Evolutionary conservation across 2,888 invertebrate genomes (phyloP), one percentile per base, ranked within the genome.

Genomic region (Himalopsyche anomala): DNA sequence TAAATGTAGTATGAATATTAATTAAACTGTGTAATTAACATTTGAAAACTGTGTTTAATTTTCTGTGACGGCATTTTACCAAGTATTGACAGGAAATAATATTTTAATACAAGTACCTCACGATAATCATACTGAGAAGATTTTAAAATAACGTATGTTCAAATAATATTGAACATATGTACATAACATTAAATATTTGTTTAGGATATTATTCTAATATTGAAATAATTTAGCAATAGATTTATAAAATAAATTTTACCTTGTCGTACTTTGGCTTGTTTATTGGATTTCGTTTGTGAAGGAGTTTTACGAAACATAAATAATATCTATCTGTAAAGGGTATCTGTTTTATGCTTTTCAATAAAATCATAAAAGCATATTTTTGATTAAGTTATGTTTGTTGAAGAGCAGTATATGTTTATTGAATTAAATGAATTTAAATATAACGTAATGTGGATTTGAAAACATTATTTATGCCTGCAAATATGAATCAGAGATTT

Each of bases 311-410:
- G 15, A 62, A 62, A 62, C 62, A 62, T 62, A 62, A 62, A 62
- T 62, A 62, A 15, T 51, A 51, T 51, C 5, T 51, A 12, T 51
- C 12, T 15, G 51, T 15, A 51, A 51, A 8, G 51, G 3, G 15
- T 15, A 45, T 45, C 45, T 45, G 45, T 45, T 45, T 45, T 45
- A 51, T 51, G 51, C 19, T n/a, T 62, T n/a, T 9, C 11, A 62
- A 19, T 62, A 62, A 19, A 62, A 62, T 19, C 62, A 19, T 62
- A 28, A 62, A 62, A 28, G 62, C n/a, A 62, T 19, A 62, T 19
- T 62, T 62, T 62, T 62, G 62, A 62, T 19, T 19, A 62, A 19
- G 62, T 62, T 62, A 62, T 62, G 62, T 62, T 62, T 62, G 8
- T 28, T 4, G n/a, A 28, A 62, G 62, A 19, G 2, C 3, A 19